phyloP scores from a whole-genome alignment of 2,888 invertebrate genomes.

The Ctenicera cuprea region DNA sequence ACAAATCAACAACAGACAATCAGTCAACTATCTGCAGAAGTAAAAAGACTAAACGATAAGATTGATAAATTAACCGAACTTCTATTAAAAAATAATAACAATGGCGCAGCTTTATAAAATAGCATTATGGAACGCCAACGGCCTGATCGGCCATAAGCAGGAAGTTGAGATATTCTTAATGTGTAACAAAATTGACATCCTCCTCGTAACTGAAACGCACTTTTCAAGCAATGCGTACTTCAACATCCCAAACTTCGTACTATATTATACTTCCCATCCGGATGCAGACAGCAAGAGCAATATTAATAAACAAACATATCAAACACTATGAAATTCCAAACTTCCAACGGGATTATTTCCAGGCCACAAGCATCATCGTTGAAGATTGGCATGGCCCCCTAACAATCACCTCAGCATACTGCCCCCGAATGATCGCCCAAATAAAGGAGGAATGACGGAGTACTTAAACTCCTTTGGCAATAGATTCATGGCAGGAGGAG shows the following conservation, averaged over 20 bases:
- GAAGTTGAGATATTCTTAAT: constrained; percentile 12
- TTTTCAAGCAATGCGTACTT: constrained; percentile 13
- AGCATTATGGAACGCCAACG: no score
- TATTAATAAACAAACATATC: constrained; percentile 17
- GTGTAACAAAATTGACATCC: constrained; percentile 12
- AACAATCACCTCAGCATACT: constrained; percentile 3
- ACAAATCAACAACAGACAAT: neutral
- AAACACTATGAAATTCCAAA: constrained; percentile 16
- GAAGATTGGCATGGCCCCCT: no score
- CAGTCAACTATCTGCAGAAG: neutral
- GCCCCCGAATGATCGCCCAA: neutral
- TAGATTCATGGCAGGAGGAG: no score
- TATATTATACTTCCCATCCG: constrained; percentile 11
- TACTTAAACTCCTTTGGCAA: neutral
- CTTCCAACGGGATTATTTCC: neutral
- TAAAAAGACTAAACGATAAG: constrained; percentile 2
- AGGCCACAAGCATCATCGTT: constrained; percentile 14
- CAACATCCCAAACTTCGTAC: neutral
- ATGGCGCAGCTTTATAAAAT: neutral
- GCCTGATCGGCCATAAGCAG: no score
- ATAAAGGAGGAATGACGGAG: neutral
- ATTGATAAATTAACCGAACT: constrained; percentile 5
- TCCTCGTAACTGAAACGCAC: no score
- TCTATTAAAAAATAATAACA: neutral
- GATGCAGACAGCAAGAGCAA: constrained; percentile 12